These are phyloP conservation scores for Prolemur simus DNA, from an alignment of 2,113 vertebrate genomes.

Conservation along the genomic window DNA sequence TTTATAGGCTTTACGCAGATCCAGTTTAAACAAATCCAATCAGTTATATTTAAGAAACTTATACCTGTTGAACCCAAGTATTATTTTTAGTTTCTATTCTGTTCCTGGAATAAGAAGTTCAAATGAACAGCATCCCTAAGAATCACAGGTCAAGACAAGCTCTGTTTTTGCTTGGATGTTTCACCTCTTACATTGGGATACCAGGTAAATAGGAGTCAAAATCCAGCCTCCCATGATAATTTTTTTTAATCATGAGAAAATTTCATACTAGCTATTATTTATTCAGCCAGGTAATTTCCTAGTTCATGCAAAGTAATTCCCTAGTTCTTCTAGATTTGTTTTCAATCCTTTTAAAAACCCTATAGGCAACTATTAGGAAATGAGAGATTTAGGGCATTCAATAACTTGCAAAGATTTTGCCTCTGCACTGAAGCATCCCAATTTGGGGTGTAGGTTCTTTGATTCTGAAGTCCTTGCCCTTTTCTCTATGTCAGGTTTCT, in stretches of 20 bases:
- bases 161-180: not conserved
- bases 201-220: not conserved
- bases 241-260: not conserved
- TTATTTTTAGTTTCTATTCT: not conserved
- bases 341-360: not conserved
- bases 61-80: not conserved
- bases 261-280: not conserved
- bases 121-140: not conserved
- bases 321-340: not conserved
- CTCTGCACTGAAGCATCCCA: not conserved
- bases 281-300: not conserved
- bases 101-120: not conserved
- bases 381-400: not conserved
- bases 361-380: not conserved
- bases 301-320: not conserved
- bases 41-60: not conserved
- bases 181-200: not conserved
- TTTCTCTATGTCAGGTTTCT: not conserved
- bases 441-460: not conserved
- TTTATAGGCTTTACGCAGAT: not conserved
- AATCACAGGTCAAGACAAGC: not conserved
- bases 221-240: not conserved
- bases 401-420: not conserved
- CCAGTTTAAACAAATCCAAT: not conserved
- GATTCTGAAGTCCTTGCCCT: not conserved